phyloP scores from a whole-genome alignment of 2,797 vertebrate species.

The Pseudochirops cupreus region DNA sequence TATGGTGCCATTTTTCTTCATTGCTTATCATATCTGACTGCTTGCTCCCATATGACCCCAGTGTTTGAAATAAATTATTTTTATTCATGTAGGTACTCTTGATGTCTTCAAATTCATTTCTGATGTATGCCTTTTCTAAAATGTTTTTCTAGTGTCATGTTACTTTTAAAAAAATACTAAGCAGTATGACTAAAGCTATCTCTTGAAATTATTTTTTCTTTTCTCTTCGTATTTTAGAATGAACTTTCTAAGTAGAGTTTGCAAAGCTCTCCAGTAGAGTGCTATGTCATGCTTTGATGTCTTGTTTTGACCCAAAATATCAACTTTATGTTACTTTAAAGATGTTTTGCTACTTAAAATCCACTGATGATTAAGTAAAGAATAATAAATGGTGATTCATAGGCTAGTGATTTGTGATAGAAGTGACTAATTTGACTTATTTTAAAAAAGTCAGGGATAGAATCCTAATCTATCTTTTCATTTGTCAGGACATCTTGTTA shows the following conservation, averaged over 20 bases:
- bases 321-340: not conserved
- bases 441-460: not conserved
- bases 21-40: not conserved
- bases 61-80: constrained; percentile 45
- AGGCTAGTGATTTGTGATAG: not conserved
- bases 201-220: not conserved
- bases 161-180: constrained; percentile 56
- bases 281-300: not conserved
- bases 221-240: constrained; percentile 32
- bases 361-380: not conserved
- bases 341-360: not conserved
- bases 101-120: constrained; percentile 3
- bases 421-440: not conserved
- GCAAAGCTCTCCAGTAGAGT: constrained; percentile 42
- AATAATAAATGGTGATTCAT: not conserved
- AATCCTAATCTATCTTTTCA: not conserved
- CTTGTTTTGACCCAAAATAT: constrained; percentile 59
- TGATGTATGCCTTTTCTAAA: constrained; percentile 49
- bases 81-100: constrained; percentile 22
- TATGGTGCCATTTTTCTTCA: not conserved
- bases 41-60: not conserved
- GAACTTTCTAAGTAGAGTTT: constrained; percentile 9
- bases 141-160: not conserved
- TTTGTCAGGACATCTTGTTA: not conserved
- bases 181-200: not conserved